phyloP scores from a whole-genome alignment of 1,140 invertebrate genomes.

The Delia radicum region DNA sequence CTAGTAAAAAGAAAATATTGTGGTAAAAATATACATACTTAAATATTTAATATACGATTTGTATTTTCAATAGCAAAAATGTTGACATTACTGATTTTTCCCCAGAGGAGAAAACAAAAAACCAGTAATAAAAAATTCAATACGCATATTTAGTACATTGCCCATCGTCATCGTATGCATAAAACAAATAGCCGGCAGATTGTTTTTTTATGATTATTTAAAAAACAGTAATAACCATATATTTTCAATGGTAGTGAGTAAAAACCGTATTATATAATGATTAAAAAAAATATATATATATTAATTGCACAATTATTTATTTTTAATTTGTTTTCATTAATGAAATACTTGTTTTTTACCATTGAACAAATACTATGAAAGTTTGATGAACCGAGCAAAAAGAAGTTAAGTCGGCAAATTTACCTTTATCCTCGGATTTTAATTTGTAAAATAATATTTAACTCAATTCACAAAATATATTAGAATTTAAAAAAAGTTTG shows the following conservation, averaged over 20 bases:
- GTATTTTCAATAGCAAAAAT: background rate
- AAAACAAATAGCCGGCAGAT: background rate
- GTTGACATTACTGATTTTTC: constrained; percentile 22
- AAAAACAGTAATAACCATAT: too few relatives aligned
- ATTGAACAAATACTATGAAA: too few relatives aligned
- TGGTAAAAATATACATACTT: background rate
- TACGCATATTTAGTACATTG: background rate
- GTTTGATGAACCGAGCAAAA: too few relatives aligned
- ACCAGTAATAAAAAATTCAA: background rate
- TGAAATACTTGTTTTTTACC: background rate
- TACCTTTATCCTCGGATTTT: too few relatives aligned
- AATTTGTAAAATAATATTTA: too few relatives aligned
- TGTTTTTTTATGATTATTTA: too few relatives aligned
- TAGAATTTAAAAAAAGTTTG: too few relatives aligned
- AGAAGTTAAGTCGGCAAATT: too few relatives aligned
- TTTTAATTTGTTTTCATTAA: constrained; percentile 5
- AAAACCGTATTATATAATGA: background rate
- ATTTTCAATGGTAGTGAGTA: too few relatives aligned
- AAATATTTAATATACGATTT: background rate
- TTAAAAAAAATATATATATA: background rate
- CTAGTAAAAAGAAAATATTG: constrained; percentile 1
- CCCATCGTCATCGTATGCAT: background rate
- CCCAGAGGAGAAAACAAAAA: background rate
- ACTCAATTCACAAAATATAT: too few relatives aligned
- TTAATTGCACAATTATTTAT: background rate